Evolutionary conservation across 2,797 vertebrate species (phyloP), one percentile per base, ranked within the genome.

Genomic region (Furcifer pardalis): DNA sequence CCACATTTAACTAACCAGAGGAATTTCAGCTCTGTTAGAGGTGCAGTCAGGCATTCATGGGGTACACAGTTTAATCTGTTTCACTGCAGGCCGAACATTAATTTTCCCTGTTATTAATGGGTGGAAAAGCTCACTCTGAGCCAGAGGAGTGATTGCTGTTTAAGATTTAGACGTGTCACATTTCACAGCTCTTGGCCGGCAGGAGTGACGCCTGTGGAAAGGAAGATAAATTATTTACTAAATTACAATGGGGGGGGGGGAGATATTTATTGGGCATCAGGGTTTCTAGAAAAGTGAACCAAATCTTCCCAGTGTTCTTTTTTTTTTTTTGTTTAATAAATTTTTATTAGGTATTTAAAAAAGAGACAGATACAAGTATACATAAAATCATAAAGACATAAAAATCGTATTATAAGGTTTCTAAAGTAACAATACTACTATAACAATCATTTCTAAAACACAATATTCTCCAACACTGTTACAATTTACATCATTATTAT

Each of bases 101-200:
- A 97, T 96, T 96, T 62, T 95, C 94, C 95, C 92, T 91, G 79
- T 97, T 97, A 97, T 97, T 97, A 97, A 96, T 95, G 96, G 96
- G 95, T 95, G 94, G 95, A 96, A 96, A 96, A 94, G 86, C 92
- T 90, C 89, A 92, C 93, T 91, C 83, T 71, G 83, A 91, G 94
- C 93, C 94, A 96, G 93, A 90, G 90, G 92, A 91, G 89, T 82
- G 40, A 68, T 46, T 92, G 95, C 95, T 95, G 95, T 90, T 95
- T 94, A 92, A 94, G 90, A 96, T 90, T 89, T 90, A 91, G 85
- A 95, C 93, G 93, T 94, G 94, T 83, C 91, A 88, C 87, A 93
- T 89, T 94, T 96, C 94, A 94, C 94, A 94, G 93, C 88, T 95
- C 93, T 91, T 87, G 90, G 68, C 86, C 91, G 92, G 90, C 91